phyloP scores from a whole-genome alignment of 2,888 invertebrate species.

The Mimumesa dahlbomi region DNA sequence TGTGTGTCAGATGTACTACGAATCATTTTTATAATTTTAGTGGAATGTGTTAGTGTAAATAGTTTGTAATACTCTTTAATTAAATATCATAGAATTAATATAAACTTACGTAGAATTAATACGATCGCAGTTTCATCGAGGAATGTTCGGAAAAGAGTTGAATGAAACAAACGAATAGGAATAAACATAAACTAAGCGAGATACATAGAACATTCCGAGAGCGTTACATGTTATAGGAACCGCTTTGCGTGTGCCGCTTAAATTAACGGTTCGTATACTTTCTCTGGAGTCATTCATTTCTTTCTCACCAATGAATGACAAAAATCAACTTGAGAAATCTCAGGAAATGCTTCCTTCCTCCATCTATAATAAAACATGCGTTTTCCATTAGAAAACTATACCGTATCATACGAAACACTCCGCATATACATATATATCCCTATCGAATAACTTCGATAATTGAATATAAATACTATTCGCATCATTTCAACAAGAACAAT shows the following conservation, averaged over 20 bases:
- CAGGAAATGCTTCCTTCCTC: slow-evolving; percentile 1
- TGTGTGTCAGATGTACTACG: too few species aligned
- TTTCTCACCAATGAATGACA: slow-evolving; percentile 22
- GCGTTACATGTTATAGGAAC: slow-evolving; percentile 45
- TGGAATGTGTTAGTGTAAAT: too few species aligned
- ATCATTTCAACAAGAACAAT: too few species aligned
- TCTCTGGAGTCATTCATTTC: slow-evolving; percentile 52
- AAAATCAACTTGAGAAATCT: slow-evolving; percentile 12
- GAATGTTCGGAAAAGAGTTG: neutral
- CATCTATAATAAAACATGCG: slow-evolving; percentile 33
- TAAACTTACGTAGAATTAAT: neutral
- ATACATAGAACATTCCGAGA: slow-evolving; percentile 29
- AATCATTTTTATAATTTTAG: too few species aligned
- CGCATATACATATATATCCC: too few species aligned
- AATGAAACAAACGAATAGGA: neutral
- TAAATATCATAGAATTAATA: too few species aligned
- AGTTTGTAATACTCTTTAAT: too few species aligned
- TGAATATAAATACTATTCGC: too few species aligned
- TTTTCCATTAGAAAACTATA: too few species aligned
- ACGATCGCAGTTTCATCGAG: neutral
- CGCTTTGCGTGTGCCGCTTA: slow-evolving; percentile 52
- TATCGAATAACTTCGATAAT: too few species aligned
- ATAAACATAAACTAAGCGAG: slow-evolving; percentile 6
- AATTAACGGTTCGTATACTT: slow-evolving; percentile 64
- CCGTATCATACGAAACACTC: too few species aligned